Evolutionary conservation across 2,113 vertebrate species (phyloP), one percentile per base, ranked within the genome.

Genomic region (Nothobranchius furzeri): DNA sequence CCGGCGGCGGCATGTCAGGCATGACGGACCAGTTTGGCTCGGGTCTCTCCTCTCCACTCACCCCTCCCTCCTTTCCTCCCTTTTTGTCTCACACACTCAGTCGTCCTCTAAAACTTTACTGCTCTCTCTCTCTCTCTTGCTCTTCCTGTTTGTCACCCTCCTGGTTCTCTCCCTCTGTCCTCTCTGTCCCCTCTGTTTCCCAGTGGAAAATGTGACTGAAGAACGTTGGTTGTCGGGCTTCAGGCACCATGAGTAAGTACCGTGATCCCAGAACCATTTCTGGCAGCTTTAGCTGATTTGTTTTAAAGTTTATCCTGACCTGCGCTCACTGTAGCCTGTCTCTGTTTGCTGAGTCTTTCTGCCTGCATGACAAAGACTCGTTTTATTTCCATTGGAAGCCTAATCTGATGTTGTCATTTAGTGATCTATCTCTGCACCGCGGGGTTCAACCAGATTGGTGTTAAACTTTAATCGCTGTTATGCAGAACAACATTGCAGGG

Each of bases 201-300:
- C 47, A 69, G 83, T 81, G 73, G 87, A 91, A 87, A 79, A 85
- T 82, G 90, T 89, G 85, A 82, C 65, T 68, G 67, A 82, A 77
- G 75, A 79, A 79, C 74, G 68, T 67, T 71, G 75, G 59, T 84
- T 74, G 81, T 78, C 59, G 64, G 85, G 80, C 85, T 73, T 57
- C 76, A 50, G 86, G 81, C 87, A 93, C 84, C 83, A 94, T 87
- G 90, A 91, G 77, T 93, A 87, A 90, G 87, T 91, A 90, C 86
- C 79, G 73, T 53, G 13, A 36, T 36, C 36, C 9, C 24, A 25
- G 53, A 36, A 4, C 52, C 30, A 40, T 24, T 70, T 78, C 56
- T 68, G 43, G 54, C 43, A 37, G 9, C 40, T 70, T 75, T 12
- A 2, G 42, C 25, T 61, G 15, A 1, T 68, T 13, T 73, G 9